phyloP scores from a whole-genome alignment of 2,113 vertebrate genomes.

The Nestor notabilis region DNA sequence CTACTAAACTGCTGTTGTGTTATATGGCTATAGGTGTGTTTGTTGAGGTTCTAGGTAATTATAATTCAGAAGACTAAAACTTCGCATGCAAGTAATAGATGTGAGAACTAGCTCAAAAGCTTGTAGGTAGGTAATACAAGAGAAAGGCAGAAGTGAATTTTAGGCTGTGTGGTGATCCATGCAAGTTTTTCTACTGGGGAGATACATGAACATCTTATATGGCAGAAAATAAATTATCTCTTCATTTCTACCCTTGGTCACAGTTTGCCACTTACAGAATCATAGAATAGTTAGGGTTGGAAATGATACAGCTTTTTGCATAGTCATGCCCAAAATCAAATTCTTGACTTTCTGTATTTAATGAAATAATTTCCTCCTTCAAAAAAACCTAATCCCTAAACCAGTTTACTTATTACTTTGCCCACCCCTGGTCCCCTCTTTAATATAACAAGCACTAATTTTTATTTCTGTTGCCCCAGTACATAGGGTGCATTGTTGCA shows the following conservation, averaged over 20 bases:
- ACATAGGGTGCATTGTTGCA: too few species aligned
- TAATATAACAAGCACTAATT: background rate
- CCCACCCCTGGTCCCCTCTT: background rate
- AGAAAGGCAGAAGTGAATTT: background rate
- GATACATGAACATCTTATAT: too few species aligned
- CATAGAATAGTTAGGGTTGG: too few species aligned
- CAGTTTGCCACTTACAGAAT: fast-evolving
- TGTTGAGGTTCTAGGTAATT: background rate
- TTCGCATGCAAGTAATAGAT: background rate
- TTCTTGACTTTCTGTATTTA: fast-evolving
- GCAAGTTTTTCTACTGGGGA: background rate
- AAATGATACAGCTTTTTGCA: background rate
- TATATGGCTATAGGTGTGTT: background rate
- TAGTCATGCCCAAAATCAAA: background rate
- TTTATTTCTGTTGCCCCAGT: background rate
- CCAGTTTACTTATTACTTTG: background rate
- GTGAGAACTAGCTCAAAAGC: background rate
- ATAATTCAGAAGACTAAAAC: background rate
- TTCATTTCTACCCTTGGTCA: background rate
- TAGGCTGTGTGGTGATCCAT: background rate
- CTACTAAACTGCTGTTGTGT: background rate
- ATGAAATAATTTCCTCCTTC: background rate
- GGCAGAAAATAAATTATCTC: background rate
- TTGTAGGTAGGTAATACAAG: background rate
- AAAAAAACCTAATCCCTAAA: background rate